phyloP scores from a whole-genome alignment of 2,888 invertebrate genomes.

The Cotesia congregata region DNA sequence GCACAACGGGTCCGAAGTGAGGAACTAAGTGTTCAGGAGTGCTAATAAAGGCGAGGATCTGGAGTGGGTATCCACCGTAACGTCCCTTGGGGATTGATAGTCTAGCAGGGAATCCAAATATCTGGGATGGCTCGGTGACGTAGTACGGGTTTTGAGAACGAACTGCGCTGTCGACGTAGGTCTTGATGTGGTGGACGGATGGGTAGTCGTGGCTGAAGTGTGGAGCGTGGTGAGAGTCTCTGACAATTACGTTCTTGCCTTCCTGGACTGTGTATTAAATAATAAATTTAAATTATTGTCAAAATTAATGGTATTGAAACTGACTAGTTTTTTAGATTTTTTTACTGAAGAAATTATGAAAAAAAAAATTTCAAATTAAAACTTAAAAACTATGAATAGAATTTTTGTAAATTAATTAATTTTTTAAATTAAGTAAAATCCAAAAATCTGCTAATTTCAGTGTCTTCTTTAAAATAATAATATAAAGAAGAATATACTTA shows the following conservation, averaged over 20 bases:
- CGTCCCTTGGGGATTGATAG: slow-evolving; percentile 78
- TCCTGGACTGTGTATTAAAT: slow-evolving; percentile 68
- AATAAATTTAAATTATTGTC: too few species aligned
- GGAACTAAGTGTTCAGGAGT: slow-evolving; percentile 70
- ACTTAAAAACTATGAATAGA: too few species aligned
- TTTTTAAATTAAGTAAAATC: too few species aligned
- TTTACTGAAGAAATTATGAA: too few species aligned
- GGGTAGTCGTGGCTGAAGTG: slow-evolving; percentile 69
- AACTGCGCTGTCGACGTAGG: slow-evolving; percentile 74
- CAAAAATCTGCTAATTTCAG: too few species aligned
- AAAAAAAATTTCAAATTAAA: too few species aligned
- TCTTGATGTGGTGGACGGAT: slow-evolving; percentile 76
- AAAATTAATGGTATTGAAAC: too few species aligned
- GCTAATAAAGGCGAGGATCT: slow-evolving; percentile 75
- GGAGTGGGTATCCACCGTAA: slow-evolving; percentile 76
- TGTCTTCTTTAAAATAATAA: not conserved
- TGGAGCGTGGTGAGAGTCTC: slow-evolving; percentile 77
- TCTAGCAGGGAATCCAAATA: slow-evolving; percentile 75
- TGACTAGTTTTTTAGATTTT: too few species aligned
- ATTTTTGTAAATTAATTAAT: too few species aligned
- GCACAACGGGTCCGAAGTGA: slow-evolving; percentile 71
- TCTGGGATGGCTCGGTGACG: slow-evolving; percentile 68
- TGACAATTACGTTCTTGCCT: slow-evolving; percentile 79
- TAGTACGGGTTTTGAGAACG: slow-evolving; percentile 66
- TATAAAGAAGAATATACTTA: slow-evolving; percentile 63